phyloP scores from a whole-genome alignment of 2,113 vertebrate genomes.

The Gnathonemus longibarbis region DNA sequence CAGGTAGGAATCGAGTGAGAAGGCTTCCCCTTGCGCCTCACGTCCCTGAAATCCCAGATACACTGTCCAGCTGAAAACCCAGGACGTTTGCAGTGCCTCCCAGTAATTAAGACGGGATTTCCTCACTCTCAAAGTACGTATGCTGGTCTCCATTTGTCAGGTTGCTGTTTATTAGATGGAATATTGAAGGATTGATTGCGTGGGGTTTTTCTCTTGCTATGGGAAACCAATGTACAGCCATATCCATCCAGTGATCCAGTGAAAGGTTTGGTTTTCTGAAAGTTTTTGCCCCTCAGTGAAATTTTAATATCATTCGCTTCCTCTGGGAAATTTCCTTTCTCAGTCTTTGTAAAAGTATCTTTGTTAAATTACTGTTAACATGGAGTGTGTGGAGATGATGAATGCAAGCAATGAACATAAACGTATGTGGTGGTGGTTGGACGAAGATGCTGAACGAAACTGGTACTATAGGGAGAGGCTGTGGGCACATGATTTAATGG shows the following conservation, averaged over 20 bases:
- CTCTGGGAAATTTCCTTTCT: neutral
- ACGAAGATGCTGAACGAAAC: neutral
- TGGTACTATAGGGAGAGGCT: neutral
- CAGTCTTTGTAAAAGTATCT: neutral
- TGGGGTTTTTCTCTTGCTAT: neutral
- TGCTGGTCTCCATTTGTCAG: neutral
- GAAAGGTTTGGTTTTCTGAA: neutral
- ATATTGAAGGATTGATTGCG: neutral
- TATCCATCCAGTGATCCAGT: neutral
- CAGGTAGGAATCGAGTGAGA: constrained; percentile 34
- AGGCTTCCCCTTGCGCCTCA: constrained; percentile 56
- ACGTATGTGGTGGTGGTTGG: neutral
- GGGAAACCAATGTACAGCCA: neutral
- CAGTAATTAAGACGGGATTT: neutral
- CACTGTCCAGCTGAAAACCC: neutral
- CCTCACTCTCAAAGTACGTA: neutral
- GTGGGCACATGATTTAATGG: neutral
- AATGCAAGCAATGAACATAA: neutral
- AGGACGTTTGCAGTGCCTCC: neutral
- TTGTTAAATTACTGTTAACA: neutral
- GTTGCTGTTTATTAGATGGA: neutral
- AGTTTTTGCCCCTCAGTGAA: neutral
- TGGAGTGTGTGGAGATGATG: neutral
- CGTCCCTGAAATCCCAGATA: constrained; percentile 6
- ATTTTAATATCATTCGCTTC: neutral